Base-by-base conservation (phyloP, 2,888 invertebrate species). In the Apoda limacodes region DNA sequence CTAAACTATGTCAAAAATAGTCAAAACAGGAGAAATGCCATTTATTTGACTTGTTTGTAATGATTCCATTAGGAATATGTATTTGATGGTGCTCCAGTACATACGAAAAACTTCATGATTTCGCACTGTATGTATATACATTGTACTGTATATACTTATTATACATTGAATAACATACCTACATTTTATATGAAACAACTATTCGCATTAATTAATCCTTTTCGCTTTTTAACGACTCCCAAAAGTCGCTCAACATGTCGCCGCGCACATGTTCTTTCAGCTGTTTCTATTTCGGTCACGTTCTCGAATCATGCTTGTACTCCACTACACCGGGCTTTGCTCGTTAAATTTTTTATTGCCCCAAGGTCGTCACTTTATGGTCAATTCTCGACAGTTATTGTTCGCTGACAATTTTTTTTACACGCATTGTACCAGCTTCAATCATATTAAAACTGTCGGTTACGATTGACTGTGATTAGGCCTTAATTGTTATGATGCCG, bases 321-420 rank as follows among this genome's bases (percentile, higher is more conserved):
- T 63, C 63, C 48, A 55, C 52, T 50, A 60, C 55, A 50, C 5
- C 17, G 43, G 63, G 61, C 61, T 62, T 57, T 55, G 64, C 69
- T 80, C 76, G 81, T 82, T 81, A 82, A 82, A 80, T 74, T 81
- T 17, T 82, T 82, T 82, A 82, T 80, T 65, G 66, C 80, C 69
- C 48, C 82, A 82, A 82, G 82, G 82, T 82, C 82, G 75, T 60
- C 69, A 61, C 62, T 82, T 82, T 82, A 82, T 80, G 81, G 80
- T 78, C 80, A 76, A 76, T 82, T 68, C 78, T 68, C 60, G 68
- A 65, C 67, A 65, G 71, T 76, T 72, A 78, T 78, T 76, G 78
- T 78, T 75, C 61, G 65, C 66, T 55, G 63, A 59, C 66, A 49
- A 61, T 63, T 55, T 69, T 72, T 70, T 71, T 70, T 64, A 40